A percentile compares a stretch with the other conserved stretches of the same genome.
Evolutionary conservation across 2,113 vertebrate species (phyloP).

Genomic region (Toxotes chatareus): DNA sequence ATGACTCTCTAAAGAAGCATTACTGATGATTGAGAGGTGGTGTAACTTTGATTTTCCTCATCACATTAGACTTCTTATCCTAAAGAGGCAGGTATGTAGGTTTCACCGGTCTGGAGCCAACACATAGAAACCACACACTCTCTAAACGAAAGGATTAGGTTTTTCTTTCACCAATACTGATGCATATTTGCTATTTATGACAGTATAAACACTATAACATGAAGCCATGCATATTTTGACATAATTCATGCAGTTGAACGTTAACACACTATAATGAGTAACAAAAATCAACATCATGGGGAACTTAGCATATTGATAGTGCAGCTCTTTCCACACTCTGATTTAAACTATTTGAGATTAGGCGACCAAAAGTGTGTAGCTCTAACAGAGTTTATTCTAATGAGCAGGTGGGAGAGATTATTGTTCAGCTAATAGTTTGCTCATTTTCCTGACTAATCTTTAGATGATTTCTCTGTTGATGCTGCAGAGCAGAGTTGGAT

Average conservation of each 20-base stretch:
- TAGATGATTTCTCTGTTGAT: conserved; percentile 40
- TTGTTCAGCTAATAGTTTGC: conserved; percentile 47
- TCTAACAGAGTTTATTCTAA: conserved; percentile 45
- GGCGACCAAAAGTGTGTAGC: not conserved
- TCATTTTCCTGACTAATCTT: conserved; percentile 55
- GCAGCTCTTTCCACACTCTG: conserved; percentile 18
- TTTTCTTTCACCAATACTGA: too few relatives aligned
- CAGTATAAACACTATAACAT: too few relatives aligned
- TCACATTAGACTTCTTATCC: too few relatives aligned
- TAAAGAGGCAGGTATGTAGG: too few relatives aligned
- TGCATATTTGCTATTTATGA: too few relatives aligned
- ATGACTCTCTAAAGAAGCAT: too few relatives aligned
- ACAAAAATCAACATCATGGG: not conserved
- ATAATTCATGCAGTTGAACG: not conserved
- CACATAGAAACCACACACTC: too few relatives aligned
- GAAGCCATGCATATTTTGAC: not conserved
- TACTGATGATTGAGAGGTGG: too few relatives aligned
- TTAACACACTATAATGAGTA: conserved; percentile 11
- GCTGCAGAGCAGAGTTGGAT: conserved; percentile 23
- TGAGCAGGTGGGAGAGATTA: conserved; percentile 63
- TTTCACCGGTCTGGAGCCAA: too few relatives aligned
- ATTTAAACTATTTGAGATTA: conserved; percentile 51
- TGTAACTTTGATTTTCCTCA: too few relatives aligned
- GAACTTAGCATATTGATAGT: conserved; percentile 20
- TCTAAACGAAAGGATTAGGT: too few relatives aligned